Conservation (phyloP, 1,140 invertebrate genomes). For the Coptotermes formosanus region DNA sequence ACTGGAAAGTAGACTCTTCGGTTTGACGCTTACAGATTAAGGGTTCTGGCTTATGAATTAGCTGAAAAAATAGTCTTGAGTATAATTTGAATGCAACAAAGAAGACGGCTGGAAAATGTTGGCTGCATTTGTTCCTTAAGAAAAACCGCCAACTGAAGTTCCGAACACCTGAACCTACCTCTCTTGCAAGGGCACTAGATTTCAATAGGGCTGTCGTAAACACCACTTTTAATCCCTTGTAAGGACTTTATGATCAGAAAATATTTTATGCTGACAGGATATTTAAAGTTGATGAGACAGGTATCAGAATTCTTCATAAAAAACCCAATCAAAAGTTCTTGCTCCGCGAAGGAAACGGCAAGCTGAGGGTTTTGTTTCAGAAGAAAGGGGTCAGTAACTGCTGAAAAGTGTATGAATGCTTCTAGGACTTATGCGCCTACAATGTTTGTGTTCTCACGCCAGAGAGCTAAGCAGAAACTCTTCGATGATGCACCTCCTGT, state of each 20-base stretch:
- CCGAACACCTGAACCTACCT: constrained; percentile 47
- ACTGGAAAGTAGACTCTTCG: constrained; percentile 37
- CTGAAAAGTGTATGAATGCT: too few relatives aligned
- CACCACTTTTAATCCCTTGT: too few relatives aligned
- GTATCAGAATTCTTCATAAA: constrained; percentile 40
- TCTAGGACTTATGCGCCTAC: too few relatives aligned
- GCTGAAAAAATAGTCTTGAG: constrained; percentile 38
- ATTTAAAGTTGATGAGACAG: constrained; percentile 48
- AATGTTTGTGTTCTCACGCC: too few relatives aligned
- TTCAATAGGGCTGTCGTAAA: constrained; percentile 44
- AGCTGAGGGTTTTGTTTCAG: too few relatives aligned
- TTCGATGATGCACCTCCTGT: too few relatives aligned
- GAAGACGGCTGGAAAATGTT: constrained; percentile 36
- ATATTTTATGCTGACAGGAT: constrained; percentile 37
- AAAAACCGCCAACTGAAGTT: constrained; percentile 43
- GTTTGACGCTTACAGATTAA: constrained; percentile 33
- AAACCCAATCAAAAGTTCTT: constrained; percentile 37
- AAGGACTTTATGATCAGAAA: too few relatives aligned
- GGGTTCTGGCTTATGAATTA: constrained; percentile 37
- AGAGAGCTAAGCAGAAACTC: too few relatives aligned
- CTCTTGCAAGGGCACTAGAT: constrained; percentile 42
- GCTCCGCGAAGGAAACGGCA: constrained; percentile 35
- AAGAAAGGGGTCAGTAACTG: too few relatives aligned
- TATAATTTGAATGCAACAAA: constrained; percentile 36
- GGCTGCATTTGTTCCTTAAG: constrained; percentile 41